These are phyloP conservation scores for Hyphantria cunea DNA, from an alignment of 1,140 invertebrate genomes.

Conservation along the genomic window DNA sequence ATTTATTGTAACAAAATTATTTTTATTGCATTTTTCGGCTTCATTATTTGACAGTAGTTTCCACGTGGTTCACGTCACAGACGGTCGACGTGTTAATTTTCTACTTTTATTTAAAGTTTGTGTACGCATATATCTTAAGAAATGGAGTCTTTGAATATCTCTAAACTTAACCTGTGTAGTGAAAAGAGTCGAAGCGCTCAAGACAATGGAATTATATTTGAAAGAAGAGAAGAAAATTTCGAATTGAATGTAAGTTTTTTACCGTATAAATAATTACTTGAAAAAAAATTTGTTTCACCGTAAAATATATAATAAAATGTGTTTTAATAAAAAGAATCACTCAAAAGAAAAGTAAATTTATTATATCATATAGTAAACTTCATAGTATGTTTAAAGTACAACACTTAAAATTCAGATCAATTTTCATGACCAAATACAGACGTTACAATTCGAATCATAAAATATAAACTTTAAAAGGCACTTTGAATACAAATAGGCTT, in stretches of 20 bases:
- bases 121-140: constrained; percentile 41
- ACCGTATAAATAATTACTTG: constrained; percentile 8
- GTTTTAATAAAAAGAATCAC: too few relatives aligned
- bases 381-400: too few relatives aligned
- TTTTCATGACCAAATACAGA: constrained; percentile 29
- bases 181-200: constrained; percentile 52
- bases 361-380: too few relatives aligned
- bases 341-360: too few relatives aligned
- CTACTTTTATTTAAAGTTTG: constrained; percentile 43
- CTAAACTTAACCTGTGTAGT: constrained; percentile 68
- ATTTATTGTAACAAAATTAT: too few relatives aligned
- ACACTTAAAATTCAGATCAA: constrained; percentile 11
- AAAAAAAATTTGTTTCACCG: neutral
- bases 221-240: constrained; percentile 51
- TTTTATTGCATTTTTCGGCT: constrained; percentile 34
- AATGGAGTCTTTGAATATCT: constrained; percentile 75
- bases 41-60: constrained; percentile 69
- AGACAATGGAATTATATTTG: constrained; percentile 52
- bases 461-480: too few relatives aligned
- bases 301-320: too few relatives aligned
- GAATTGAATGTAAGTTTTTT: constrained; percentile 58
- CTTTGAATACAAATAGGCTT: too few relatives aligned
- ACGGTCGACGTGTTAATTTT: constrained; percentile 73
- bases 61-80: constrained; percentile 75
- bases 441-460: neutral